phyloP scores from a whole-genome alignment of 2,888 invertebrate species.

The Drosophila recens region DNA sequence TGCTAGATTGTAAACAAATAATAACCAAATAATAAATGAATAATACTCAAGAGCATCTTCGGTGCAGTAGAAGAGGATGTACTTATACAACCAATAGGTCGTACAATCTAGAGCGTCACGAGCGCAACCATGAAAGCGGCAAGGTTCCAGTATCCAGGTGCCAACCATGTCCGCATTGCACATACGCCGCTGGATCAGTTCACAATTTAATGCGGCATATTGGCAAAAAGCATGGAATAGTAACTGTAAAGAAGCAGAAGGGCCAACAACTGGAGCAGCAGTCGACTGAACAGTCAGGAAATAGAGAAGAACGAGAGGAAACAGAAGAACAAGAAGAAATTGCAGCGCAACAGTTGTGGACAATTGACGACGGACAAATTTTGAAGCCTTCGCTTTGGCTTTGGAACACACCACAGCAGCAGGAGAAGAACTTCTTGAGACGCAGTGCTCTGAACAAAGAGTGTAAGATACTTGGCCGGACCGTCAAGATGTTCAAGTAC shows the following conservation, averaged over 20 bases:
- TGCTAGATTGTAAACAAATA: background rate
- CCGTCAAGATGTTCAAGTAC: slow-evolving; percentile 46
- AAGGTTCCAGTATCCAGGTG: slow-evolving; percentile 50
- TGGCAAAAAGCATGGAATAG: slow-evolving; percentile 39
- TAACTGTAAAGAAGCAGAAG: slow-evolving; percentile 19
- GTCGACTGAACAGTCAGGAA: background rate
- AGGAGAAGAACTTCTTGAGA: slow-evolving; percentile 37
- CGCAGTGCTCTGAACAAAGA: slow-evolving; percentile 30
- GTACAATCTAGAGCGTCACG: slow-evolving; percentile 48
- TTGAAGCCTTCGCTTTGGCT: slow-evolving; percentile 32
- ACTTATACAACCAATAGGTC: slow-evolving; percentile 54
- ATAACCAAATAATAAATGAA: slow-evolving; percentile 26
- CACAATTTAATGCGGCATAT: slow-evolving; percentile 55
- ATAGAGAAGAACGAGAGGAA: too few species aligned
- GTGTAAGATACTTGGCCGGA: slow-evolving; percentile 25
- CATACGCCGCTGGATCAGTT: slow-evolving; percentile 53
- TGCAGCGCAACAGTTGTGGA: background rate
- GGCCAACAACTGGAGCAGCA: background rate
- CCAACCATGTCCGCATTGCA: slow-evolving; percentile 53
- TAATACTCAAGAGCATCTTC: slow-evolving; percentile 46
- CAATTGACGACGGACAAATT: background rate
- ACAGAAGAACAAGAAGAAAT: background rate
- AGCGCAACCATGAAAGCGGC: slow-evolving; percentile 54
- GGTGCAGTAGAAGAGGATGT: slow-evolving; percentile 45
- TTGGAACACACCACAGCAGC: slow-evolving; percentile 46